phyloP scores from a whole-genome alignment of 37 sponge, comb jelly and placozoan species.

The Aplysina aerophoba region DNA sequence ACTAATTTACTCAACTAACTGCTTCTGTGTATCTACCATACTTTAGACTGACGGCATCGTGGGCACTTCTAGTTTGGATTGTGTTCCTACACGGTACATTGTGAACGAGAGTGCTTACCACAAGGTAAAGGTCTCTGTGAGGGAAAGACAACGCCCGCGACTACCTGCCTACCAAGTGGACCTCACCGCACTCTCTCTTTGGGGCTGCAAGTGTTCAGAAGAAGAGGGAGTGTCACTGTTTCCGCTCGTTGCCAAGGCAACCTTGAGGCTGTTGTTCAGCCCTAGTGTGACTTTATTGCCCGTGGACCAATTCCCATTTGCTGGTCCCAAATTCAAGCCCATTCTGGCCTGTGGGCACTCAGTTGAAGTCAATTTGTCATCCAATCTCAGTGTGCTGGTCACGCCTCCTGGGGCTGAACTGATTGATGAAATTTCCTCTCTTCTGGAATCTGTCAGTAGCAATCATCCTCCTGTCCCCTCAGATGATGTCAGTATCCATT shows the following conservation, averaged over 20 bases:
- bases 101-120: slow-evolving; percentile 38
- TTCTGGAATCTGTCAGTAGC: neutral
- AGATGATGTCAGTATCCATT: too few species aligned
- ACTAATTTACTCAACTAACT: too few species aligned
- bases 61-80: slow-evolving; percentile 57
- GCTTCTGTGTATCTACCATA: neutral
- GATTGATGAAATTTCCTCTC: neutral
- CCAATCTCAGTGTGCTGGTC: slow-evolving; percentile 39
- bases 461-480: too few species aligned
- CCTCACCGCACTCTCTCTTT: slow-evolving; percentile 33
- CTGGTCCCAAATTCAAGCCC: neutral
- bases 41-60: slow-evolving; percentile 15
- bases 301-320: slow-evolving; percentile 26
- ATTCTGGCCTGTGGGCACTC: slow-evolving; percentile 49
- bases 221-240: neutral
- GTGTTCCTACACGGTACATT: slow-evolving; percentile 42
- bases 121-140: slow-evolving; percentile 34
- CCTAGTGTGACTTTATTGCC: slow-evolving; percentile 39
- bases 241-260: slow-evolving; percentile 29
- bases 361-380: slow-evolving; percentile 49
- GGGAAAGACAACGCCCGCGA: slow-evolving; percentile 53
- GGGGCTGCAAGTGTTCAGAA: slow-evolving; percentile 22
- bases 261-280: slow-evolving; percentile 44
- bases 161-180: slow-evolving; percentile 77
- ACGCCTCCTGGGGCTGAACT: neutral